phyloP scores from a whole-genome alignment of 2,888 invertebrate species.

The Dromius quadrimaculatus region DNA sequence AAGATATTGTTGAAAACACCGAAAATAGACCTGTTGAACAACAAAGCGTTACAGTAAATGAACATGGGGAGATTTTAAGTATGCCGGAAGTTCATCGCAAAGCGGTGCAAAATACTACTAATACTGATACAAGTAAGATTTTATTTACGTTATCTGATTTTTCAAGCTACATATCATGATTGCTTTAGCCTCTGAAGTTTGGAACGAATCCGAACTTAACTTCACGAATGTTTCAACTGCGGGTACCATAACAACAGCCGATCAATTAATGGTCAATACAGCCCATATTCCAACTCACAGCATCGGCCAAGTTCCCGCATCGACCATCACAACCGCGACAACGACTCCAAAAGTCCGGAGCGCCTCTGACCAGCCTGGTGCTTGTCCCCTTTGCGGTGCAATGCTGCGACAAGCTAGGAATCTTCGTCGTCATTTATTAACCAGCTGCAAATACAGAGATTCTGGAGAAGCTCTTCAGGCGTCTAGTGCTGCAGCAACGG shows the following conservation, averaged over 20 bases:
- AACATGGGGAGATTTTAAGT: conserved; percentile 43
- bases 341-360: conserved; percentile 69
- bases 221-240: conserved; percentile 38
- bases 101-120: conserved; percentile 23
- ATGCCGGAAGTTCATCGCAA: conserved; percentile 38
- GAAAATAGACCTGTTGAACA: conserved; percentile 46
- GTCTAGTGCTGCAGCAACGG: neutral
- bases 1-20: conserved; percentile 43
- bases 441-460: conserved; percentile 56
- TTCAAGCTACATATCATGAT: neutral
- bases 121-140: conserved; percentile 33
- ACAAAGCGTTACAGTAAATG: conserved; percentile 46
- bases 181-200: conserved; percentile 39
- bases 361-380: conserved; percentile 73
- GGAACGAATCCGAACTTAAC: conserved; percentile 45
- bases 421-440: conserved; percentile 70
- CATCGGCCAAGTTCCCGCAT: conserved; percentile 34
- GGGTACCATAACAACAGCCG: conserved; percentile 40
- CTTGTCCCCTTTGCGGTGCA: conserved; percentile 73
- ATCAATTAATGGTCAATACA: conserved; percentile 42
- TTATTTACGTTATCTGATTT: neutral
- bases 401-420: conserved; percentile 73
- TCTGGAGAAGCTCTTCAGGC: conserved; percentile 48
- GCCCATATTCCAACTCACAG: conserved; percentile 40
- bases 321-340: conserved; percentile 44